These are phyloP conservation scores for Sphyrna mokarran DNA, from an alignment of 2,113 vertebrate genomes.

Conservation along the genomic window DNA sequence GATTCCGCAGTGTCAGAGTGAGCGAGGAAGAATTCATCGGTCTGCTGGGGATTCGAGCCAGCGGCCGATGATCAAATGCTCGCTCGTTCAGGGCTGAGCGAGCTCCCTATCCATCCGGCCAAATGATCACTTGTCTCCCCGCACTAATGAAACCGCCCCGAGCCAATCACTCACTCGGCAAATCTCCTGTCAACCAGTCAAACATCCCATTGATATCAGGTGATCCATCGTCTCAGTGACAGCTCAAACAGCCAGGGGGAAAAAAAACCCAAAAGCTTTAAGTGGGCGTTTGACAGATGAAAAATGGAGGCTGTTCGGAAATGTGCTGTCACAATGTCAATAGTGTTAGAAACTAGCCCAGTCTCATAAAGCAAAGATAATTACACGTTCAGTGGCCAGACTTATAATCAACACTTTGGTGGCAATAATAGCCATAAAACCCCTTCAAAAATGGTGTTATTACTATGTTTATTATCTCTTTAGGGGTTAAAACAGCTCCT, in stretches of 20 bases:
- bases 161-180: neutral
- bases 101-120: neutral
- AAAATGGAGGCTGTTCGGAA: neutral
- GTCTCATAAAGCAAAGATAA: conserved; percentile 20
- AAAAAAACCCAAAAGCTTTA: neutral
- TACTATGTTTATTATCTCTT: conserved; percentile 8
- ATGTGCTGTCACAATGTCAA: neutral
- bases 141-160: neutral
- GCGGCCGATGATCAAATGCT: neutral
- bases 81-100: neutral
- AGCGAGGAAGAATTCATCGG: neutral
- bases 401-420: neutral
- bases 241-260: neutral
- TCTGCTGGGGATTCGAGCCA: neutral
- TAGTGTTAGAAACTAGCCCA: neutral
- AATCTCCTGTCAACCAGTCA: neutral
- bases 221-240: neutral
- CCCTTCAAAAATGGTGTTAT: conserved; percentile 12
- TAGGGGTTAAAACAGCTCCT: conserved; percentile 17
- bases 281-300: neutral
- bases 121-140: neutral
- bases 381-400: neutral
- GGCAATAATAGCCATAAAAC: conserved; percentile 25
- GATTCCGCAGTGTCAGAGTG: neutral
- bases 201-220: conserved; percentile 14